These are phyloP conservation scores for Scolanthus callimorphus DNA, from an alignment of 92 coral and sea anemone species.

Conservation along the genomic window DNA sequence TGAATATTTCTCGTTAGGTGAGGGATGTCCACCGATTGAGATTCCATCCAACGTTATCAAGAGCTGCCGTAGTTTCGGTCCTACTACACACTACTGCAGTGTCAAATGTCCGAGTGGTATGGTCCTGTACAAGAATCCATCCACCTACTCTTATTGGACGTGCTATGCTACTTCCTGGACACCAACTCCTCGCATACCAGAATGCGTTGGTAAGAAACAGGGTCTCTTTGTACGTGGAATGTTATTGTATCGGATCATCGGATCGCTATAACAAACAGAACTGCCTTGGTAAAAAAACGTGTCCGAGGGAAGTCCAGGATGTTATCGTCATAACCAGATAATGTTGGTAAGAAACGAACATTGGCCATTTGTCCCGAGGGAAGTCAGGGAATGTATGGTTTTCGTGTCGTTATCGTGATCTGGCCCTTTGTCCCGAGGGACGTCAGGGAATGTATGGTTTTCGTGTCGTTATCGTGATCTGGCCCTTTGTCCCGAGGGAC, in stretches of 20 bases:
- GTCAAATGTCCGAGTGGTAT: slow-evolving; percentile 45
- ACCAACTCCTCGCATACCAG: slow-evolving; percentile 63
- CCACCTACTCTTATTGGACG: slow-evolving; percentile 37
- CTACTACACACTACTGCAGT: slow-evolving; percentile 7
- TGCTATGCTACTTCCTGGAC: slow-evolving; percentile 45
- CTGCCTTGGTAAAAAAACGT: too few species aligned
- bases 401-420: too few species aligned
- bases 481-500: too few species aligned
- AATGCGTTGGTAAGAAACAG: slow-evolving; percentile 80
- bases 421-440: too few species aligned
- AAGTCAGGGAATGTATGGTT: too few species aligned
- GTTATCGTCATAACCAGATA: too few species aligned
- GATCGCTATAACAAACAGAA: too few species aligned
- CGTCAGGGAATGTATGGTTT: too few species aligned
- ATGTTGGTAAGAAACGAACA: neutral
- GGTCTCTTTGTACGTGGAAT: neutral
- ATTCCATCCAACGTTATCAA: slow-evolving; percentile 44
- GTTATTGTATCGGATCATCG: neutral
- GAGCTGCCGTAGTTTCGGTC: slow-evolving; percentile 16
- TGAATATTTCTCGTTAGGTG: slow-evolving; percentile 27
- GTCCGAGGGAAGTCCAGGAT: too few species aligned
- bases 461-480: too few species aligned
- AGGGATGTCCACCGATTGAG: slow-evolving; percentile 23
- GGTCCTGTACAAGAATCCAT: slow-evolving; percentile 32
- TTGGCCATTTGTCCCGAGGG: too few species aligned